Evolutionary conservation across 2,113 vertebrate genomes (phyloP), one percentile per base, ranked within the genome.

Genomic region (Oenanthe melanoleuca): DNA sequence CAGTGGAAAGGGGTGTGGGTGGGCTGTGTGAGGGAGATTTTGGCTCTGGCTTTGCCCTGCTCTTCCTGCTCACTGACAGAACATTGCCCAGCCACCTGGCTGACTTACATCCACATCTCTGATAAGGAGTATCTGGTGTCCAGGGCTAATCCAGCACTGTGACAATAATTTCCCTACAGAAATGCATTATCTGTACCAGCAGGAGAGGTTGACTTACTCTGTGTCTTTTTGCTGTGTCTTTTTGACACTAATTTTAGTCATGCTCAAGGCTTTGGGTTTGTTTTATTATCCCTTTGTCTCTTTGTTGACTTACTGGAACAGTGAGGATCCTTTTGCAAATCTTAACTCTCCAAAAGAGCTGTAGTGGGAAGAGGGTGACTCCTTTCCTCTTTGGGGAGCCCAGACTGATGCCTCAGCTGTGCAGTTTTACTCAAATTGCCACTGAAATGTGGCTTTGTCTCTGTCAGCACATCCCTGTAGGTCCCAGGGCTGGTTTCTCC

Each of bases 1-100:
- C 1, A 2, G 38, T 18, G 61, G 12, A 38, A 16, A 5, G 10
- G 28, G 2, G 4, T 20, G 15, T 2, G 31, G 28, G 38, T 45
- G n/a, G 12, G 12, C 2, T 2, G 21, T 29, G n/a, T 38, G 37
- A 50, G 26, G 5, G 26, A 12, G 47, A 12, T 88, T 67, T 33
- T 33, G 44, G 44, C 2, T 1, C 29, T 63, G 81, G 13, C 34
- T 47, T 49, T 80, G 83, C 40, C n/a, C 29, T 5, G 1, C 8
- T 44, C 26, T 44, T 40, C 11, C 33, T 26, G n/a, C n/a, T 44
- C 44, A 16, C 14, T 12, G 45, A 29, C n/a, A 38, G 26, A 88
- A 40, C 42, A 21, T 8, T 6, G 13, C 52, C 31, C 72, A 60
- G 28, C 20, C 56, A 52, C 37, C 50, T 6, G 3, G 6, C 49